Percentiles rank a stretch among this genome's conserved stretches.
These are phyloP conservation scores for Protonemura montana DNA, from an alignment of 2,888 invertebrate species.

Conservation along the genomic window DNA sequence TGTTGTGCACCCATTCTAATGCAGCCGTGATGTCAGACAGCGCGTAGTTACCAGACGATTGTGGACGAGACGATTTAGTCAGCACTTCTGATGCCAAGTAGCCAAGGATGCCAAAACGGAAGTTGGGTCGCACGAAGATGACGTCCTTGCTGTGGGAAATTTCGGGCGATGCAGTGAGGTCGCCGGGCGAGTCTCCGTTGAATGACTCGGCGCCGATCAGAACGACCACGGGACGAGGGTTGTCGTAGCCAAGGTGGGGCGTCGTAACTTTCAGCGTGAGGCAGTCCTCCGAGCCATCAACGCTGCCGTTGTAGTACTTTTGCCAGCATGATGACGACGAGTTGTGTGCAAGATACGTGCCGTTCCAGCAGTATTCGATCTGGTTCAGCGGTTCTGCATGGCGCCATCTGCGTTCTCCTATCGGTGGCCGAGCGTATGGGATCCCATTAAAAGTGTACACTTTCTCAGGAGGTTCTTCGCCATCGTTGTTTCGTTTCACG, in stretches of 20 bases:
- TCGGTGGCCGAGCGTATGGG: conserved; percentile 80
- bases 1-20: conserved; percentile 80
- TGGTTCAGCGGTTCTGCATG: conserved; percentile 72
- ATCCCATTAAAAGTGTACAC: conserved; percentile 83
- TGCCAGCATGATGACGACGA: conserved; percentile 75
- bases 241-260: conserved; percentile 71
- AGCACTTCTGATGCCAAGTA: conserved; percentile 79
- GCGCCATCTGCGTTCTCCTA: conserved; percentile 73
- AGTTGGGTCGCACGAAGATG: conserved; percentile 87
- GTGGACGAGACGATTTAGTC: conserved; percentile 73
- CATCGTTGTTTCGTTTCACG: conserved; percentile 56
- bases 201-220: conserved; percentile 81
- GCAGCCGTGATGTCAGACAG: conserved; percentile 80
- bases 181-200: conserved; percentile 79
- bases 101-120: conserved; percentile 80
- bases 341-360: conserved; percentile 71
- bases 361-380: conserved; percentile 81
- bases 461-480: background rate
- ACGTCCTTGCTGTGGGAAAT: conserved; percentile 81
- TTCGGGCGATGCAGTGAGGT: conserved; percentile 73
- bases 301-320: conserved; percentile 70
- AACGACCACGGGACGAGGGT: conserved; percentile 82
- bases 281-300: conserved; percentile 81
- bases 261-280: conserved; percentile 83
- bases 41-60: conserved; percentile 85